Evolutionary conservation across 1,140 invertebrate genomes (phyloP).

Genomic region (Aphis craccivora): DNA sequence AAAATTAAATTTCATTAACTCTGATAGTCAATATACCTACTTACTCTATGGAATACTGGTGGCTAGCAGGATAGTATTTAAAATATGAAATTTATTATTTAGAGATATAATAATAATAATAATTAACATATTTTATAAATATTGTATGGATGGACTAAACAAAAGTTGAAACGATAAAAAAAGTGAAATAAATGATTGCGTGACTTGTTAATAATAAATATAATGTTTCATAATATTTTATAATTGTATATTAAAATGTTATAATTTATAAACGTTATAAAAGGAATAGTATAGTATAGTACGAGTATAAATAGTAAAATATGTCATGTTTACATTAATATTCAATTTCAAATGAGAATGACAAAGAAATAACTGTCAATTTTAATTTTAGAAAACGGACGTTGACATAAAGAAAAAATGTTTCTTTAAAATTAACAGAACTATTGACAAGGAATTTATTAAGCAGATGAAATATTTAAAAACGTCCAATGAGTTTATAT

Average conservation of each 20-base stretch:
- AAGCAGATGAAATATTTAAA: slow-evolving; percentile 19
- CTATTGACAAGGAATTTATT: neutral
- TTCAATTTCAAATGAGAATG: neutral
- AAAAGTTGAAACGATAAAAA: neutral
- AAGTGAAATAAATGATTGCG: neutral
- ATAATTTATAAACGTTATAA: neutral
- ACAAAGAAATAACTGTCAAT: neutral
- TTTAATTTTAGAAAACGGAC: neutral
- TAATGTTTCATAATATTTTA: neutral
- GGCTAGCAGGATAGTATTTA: too few species aligned
- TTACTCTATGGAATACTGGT: too few species aligned
- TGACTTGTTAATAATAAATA: neutral
- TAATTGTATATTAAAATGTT: neutral
- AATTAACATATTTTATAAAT: too few species aligned
- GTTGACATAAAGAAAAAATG: neutral
- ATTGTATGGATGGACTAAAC: too few species aligned
- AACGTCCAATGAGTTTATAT: neutral
- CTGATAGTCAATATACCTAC: too few species aligned
- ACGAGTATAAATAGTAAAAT: neutral
- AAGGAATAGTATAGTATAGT: neutral
- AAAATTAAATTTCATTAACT: neutral
- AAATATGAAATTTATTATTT: too few species aligned
- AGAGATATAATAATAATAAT: too few species aligned
- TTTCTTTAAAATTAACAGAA: neutral
- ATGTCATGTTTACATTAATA: neutral